Evolutionary conservation across 2,113 vertebrate genomes (phyloP).

Genomic region (Bostrychus sinensis): DNA sequence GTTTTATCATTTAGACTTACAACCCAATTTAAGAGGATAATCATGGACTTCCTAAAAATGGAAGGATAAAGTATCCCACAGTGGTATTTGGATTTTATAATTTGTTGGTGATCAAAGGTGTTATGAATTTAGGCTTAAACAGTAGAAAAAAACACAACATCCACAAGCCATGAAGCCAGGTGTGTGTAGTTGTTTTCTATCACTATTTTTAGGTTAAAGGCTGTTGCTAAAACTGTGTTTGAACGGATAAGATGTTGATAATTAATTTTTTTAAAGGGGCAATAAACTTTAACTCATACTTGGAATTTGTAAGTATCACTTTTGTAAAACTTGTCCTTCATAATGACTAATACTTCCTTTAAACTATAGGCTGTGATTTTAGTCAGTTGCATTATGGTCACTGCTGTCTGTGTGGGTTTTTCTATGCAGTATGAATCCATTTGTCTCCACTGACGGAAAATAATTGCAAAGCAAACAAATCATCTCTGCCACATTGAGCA

Average conservation of each 20-base stretch:
- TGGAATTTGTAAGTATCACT: not conserved
- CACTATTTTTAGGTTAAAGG: too few relatives aligned
- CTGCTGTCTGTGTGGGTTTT: conserved; percentile 67
- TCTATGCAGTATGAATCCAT: conserved; percentile 87
- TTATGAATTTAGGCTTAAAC: too few relatives aligned
- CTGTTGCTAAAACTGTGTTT: too few relatives aligned
- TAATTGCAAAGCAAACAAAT: conserved; percentile 99
- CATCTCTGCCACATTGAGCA: conserved; percentile 87
- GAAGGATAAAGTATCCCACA: not conserved
- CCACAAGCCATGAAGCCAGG: too few relatives aligned
- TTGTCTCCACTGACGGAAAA: conserved; percentile 96
- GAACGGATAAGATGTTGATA: too few relatives aligned
- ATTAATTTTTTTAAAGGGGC: too few relatives aligned
- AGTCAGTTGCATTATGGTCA: conserved; percentile 42
- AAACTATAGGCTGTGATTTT: conserved; percentile 41
- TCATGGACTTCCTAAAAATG: not conserved
- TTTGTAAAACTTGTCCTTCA: not conserved
- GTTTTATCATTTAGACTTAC: too few relatives aligned
- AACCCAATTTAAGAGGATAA: too few relatives aligned
- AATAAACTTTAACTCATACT: not conserved
- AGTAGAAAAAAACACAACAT: too few relatives aligned
- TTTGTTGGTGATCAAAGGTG: too few relatives aligned
- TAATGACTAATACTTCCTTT: conserved; percentile 36
- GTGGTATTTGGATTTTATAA: too few relatives aligned
- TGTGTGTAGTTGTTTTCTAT: too few relatives aligned